A percentile compares a stretch with the other conserved stretches of the same genome.
These are phyloP conservation scores for Antechinus flavipes DNA, from an alignment of 2,113 vertebrate genomes.

Conservation along the genomic window DNA sequence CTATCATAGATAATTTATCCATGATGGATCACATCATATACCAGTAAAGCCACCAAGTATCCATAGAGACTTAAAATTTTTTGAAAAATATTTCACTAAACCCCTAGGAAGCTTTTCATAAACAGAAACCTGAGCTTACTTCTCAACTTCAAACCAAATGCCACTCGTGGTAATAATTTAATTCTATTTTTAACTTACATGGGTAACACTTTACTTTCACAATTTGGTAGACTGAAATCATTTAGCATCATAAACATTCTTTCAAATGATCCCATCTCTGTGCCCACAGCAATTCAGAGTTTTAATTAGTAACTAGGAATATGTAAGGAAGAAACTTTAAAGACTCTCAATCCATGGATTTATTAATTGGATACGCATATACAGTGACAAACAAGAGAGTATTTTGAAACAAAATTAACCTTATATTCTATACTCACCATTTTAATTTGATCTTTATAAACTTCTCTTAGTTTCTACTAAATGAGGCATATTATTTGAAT, in stretches of 20 bases:
- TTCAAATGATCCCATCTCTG: constrained; percentile 79
- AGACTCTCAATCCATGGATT: constrained; percentile 72
- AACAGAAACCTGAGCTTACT: constrained; percentile 77
- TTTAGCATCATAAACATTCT: constrained; percentile 83
- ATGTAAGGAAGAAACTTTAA: constrained; percentile 63
- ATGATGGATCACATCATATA: constrained; percentile 79
- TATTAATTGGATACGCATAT: constrained; percentile 42
- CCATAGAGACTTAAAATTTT: constrained; percentile 84
- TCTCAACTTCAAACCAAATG: constrained; percentile 76
- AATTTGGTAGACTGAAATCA: constrained; percentile 76
- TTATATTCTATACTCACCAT: too few species aligned
- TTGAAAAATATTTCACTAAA: constrained; percentile 74
- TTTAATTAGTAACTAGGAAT: constrained; percentile 79
- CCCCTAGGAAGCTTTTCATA: constrained; percentile 76
- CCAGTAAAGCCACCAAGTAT: constrained; percentile 81
- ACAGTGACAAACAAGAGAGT: too few species aligned
- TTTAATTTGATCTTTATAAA: too few species aligned
- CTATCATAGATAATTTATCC: constrained; percentile 71
- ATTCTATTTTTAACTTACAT: constrained; percentile 65
- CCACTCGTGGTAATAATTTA: constrained; percentile 74
- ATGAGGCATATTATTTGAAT: too few species aligned
- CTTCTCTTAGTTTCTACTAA: too few species aligned
- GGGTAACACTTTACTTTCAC: constrained; percentile 65
- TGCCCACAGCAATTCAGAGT: constrained; percentile 55
- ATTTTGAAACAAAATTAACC: too few species aligned